Percentiles rank a stretch among this genome's conserved stretches.
Conservation (phyloP, 2,888 invertebrate species). For the Halictus ligatus region DNA sequence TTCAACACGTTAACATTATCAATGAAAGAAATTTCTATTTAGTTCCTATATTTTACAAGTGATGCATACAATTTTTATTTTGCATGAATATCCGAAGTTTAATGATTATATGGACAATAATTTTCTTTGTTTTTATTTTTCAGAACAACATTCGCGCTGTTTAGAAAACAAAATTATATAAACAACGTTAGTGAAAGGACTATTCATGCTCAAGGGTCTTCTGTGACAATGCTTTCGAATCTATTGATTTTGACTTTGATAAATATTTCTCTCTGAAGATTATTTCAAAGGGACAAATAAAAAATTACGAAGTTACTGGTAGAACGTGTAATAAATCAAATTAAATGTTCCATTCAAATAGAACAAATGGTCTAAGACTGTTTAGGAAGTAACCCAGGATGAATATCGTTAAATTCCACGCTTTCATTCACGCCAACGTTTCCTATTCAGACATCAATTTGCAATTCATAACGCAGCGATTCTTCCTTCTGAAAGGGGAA, state of each 20-base stretch:
- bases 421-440: conserved; percentile 19
- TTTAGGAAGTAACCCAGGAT: conserved; percentile 15
- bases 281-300: background rate
- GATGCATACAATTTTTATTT: no score
- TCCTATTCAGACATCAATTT: conserved; percentile 4
- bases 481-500: conserved; percentile 20
- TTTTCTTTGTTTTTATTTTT: no score
- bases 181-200: background rate
- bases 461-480: conserved; percentile 6
- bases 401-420: conserved; percentile 14
- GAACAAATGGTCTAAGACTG: background rate
- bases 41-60: no score
- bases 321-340: background rate
- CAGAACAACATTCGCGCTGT: background rate
- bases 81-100: background rate
- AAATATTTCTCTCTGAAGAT: background rate
- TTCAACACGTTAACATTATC: no score
- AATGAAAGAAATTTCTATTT: no score
- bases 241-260: background rate
- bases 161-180: background rate
- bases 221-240: background rate
- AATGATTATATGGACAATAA: background rate
- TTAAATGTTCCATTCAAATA: background rate
- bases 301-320: background rate
- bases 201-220: background rate